Evolutionary conservation across 1,140 invertebrate species (phyloP), one percentile per base, ranked within the genome.

Genomic region (Trissolcus basalis): DNA sequence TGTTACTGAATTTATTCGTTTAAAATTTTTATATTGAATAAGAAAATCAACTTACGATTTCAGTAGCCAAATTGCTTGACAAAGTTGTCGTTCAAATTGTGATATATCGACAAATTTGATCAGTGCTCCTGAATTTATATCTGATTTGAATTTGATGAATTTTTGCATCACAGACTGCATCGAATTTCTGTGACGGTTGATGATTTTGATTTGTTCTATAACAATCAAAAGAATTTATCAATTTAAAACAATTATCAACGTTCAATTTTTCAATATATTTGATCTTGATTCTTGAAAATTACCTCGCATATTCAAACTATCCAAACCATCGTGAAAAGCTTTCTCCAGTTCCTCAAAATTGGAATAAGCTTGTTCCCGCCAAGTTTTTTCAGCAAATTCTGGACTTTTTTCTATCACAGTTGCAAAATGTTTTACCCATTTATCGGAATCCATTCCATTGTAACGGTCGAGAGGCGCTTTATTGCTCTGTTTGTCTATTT

Each of bases 61-160:
- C 14, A 70, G 15, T 43, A 70, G 43, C 35, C 61, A 55, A 44
- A 70, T 61, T 15, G 15, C 44, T 12, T 55, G 43, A 4, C 15
- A 45, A 35, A 70, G 47, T 44, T 63, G 33, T 5, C 0, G 0
- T 50, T 70, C 50, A 56, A 70, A 70, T 48, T 70, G 12, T 13
- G 2, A 41, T 5, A 70, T 70, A 15, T 70, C 67, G 4, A 44
- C 33, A 45, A 44, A 61, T 15, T 50, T 70, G 4, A 70, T 47
- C 33, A 63, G 4, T 4, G 51, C 50, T 35, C 58, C 67, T 5
- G 58, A 70, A 56, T 71, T 50, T 27, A 71, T 71, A 10, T 63
- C 51, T 0, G 51, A n/a, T 35, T 71, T 71, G 15, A 50, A 56
- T 9, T 44, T 64, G 16, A 71, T 51, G 47, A 71, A 63, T 15